A percentile compares a stretch with the other conserved stretches of the same genome.
Evolutionary conservation across 2,888 invertebrate genomes (phyloP).

Genomic region (Agrilus biguttatus): DNA sequence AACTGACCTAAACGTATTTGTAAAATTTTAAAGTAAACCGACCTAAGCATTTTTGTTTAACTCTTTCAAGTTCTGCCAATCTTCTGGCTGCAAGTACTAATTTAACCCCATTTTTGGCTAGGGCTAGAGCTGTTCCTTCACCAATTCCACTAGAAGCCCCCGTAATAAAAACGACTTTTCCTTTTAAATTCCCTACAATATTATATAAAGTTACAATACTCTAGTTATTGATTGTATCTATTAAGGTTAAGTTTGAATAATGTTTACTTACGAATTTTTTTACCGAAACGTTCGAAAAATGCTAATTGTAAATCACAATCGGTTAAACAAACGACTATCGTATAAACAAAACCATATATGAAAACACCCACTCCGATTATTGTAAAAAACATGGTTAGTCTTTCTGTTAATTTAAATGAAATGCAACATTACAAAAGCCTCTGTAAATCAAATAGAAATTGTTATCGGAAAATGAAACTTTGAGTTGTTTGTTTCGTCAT

Average conservation of each 20-base stretch:
- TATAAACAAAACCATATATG: constrained; percentile 35
- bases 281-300: constrained; percentile 45
- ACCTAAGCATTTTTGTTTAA: constrained; percentile 50
- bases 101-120: constrained; percentile 51
- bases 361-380: constrained; percentile 19
- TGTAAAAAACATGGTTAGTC: constrained; percentile 16
- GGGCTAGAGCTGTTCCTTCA: constrained; percentile 50
- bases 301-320: constrained; percentile 48
- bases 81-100: constrained; percentile 55
- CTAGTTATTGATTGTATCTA: neutral
- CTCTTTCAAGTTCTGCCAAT: constrained; percentile 43
- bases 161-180: constrained; percentile 70
- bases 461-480: too few species aligned
- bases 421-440: too few species aligned
- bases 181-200: constrained; percentile 12
- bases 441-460: too few species aligned
- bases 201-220: constrained; percentile 1
- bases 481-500: too few species aligned
- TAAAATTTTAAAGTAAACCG: constrained; percentile 9
- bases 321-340: constrained; percentile 35
- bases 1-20: constrained; percentile 1
- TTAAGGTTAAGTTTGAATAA: neutral
- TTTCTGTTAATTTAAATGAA: too few species aligned
- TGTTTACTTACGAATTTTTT: constrained; percentile 36
- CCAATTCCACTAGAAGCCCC: constrained; percentile 79